Base-by-base conservation (phyloP, 2,888 invertebrate species). In the Argyra leucocephala region DNA sequence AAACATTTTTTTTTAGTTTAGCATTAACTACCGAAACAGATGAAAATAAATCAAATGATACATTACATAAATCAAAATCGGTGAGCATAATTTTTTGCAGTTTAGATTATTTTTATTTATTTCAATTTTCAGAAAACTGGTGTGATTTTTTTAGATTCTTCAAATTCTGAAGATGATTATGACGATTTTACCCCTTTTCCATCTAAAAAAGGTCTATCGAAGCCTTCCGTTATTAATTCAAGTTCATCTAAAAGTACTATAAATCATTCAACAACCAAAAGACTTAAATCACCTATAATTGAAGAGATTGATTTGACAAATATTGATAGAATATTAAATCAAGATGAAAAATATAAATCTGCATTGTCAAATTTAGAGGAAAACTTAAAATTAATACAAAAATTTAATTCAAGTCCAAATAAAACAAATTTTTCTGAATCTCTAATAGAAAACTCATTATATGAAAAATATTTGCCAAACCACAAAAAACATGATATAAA, bases 271-370 rank as follows among this genome's bases (percentile, higher is more conserved):
- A 10, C 21, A 22, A 58, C 22, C 2, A 58, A 58, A 58, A 22
- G 9, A n/a, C n/a, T n/a, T 24, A 60, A 60, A 24, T 12, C 10
- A 61, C 18, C n/a, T 61, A 5, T 21, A 26, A 12, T 12, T 1
- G 21, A 6, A 4, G 12, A 58, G 10, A 58, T 15, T 58, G 22
- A 58, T 22, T 58, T 22, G 10, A 15, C 22, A 22, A 22, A 60
- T 1, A 72, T 76, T 12, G 75, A 76, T 65, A 71, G 73, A 22
- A 60, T 71, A 4, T 68, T 76, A 1, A 67, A 71, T 36, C 69
- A 71, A 61, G 74, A 76, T 72, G 66, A 69, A 7, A 67, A 68
- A 2, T 78, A 78, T 67, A 71, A 75, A 63, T 71, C 70, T 2
- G 75, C 77, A 0, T 64, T 75, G 57, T 71, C 73, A 3, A 24